Evolutionary conservation across 2,888 invertebrate genomes (phyloP), one percentile per base, ranked within the genome.

Genomic region (Pammene aurita): DNA sequence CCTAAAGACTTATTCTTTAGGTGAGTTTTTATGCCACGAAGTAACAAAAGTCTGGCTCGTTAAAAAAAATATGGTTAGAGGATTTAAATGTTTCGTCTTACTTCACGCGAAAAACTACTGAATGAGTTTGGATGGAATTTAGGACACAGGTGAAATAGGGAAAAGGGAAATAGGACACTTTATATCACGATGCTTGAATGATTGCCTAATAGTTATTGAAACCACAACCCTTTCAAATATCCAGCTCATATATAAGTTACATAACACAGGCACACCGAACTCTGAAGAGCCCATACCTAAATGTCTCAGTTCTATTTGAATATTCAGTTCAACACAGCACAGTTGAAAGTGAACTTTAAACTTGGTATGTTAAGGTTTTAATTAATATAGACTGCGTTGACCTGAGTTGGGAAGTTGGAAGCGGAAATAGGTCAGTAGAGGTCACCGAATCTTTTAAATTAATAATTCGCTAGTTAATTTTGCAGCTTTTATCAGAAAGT

Each of bases 371-470:
- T 77, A 84, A 73, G 70, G 80, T 75, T 75, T 52, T 72, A 68
- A 73, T 80, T 80, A 50, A 50, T 55, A 35, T 73, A 67, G 42
- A 16, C 2, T 52, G 77, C 79, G 77, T 78, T 86, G 87, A 88
- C 85, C 87, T 82, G 81, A 78, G 76, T 76, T 80, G 78, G 80
- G 26, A 67, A 44, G 41, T 81, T 78, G 82, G 78, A 78, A 78
- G 76, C 78, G 81, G 82, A 90, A 89, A 88, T 89, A 80, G 90
- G 90, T 89, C 89, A 88, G 78, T 73, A 76, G 79, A 78, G 84
- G 87, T 85, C 81, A 81, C 83, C 81, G 80, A 78, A 85, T 84
- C 82, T 81, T 85, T 87, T 87, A 86, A 87, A 71, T 74, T 72
- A 72, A 73, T 75, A 72, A 64, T 58, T 58, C n/a, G 44, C 4